These are phyloP conservation scores for Eucera pruinosa DNA, from an alignment of 2,888 invertebrate genomes.

Conservation along the genomic window DNA sequence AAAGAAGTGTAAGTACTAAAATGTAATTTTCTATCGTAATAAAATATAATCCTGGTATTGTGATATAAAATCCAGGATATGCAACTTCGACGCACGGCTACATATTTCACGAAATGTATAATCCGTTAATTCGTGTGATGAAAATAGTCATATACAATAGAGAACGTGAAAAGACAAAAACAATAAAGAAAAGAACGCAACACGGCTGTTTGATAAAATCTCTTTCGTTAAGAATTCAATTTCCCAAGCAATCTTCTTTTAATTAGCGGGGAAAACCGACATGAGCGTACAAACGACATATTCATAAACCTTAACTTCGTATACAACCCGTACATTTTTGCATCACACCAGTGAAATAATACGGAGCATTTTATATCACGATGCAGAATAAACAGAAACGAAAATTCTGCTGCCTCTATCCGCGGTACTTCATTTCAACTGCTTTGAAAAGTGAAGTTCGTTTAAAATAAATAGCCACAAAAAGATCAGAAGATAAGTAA, in stretches of 20 bases:
- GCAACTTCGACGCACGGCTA: no score
- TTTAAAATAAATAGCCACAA: no score
- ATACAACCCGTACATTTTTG: not conserved
- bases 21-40: not conserved
- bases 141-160: not conserved
- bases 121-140: not conserved
- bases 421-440: no score
- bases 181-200: not conserved
- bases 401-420: no score
- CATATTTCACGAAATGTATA: not conserved
- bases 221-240: conserved; percentile 18
- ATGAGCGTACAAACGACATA: not conserved
- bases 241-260: not conserved
- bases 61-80: no score
- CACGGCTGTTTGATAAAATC: not conserved
- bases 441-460: no score
- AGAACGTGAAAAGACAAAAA: not conserved
- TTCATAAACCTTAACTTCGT: not conserved
- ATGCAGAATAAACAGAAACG: no score
- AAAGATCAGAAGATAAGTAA: no score
- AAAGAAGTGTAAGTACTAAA: no score
- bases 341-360: not conserved
- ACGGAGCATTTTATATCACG: not conserved
- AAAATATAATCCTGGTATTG: no score
- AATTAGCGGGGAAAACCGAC: conserved; percentile 2